phyloP scores from a whole-genome alignment of 1,140 invertebrate genomes.

The Oryctes rhinoceros region DNA sequence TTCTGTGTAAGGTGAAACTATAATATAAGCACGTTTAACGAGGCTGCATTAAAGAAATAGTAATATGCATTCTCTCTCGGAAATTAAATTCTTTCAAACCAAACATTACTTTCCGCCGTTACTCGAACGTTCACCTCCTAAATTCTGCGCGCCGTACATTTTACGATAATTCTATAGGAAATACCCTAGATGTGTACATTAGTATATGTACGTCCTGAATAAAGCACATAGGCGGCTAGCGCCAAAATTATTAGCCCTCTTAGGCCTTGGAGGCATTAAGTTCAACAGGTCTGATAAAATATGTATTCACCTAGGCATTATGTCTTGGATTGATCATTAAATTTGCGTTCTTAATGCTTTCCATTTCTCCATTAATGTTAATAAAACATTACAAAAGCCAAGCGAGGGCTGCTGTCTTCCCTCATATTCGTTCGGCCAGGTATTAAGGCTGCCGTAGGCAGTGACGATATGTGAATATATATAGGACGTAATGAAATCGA shows the following conservation, averaged over 20 bases:
- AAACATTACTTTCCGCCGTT: neutral
- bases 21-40: no score
- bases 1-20: no score
- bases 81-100: no score
- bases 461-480: no score
- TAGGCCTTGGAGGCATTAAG: neutral
- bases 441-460: no score
- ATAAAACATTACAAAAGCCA: slow-evolving; percentile 3
- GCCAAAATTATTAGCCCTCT: slow-evolving; percentile 11
- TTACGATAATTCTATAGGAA: neutral
- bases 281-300: slow-evolving; percentile 22
- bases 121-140: neutral
- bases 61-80: no score
- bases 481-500: no score
- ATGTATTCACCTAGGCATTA: slow-evolving; percentile 2
- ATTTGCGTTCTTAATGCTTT: slow-evolving; percentile 18
- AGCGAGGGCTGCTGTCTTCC: neutral
- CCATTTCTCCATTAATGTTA: slow-evolving; percentile 18
- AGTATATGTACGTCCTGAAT: neutral
- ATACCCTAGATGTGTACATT: neutral
- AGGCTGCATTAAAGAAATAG: no score
- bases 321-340: slow-evolving; percentile 22
- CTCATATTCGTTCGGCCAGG: neutral
- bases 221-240: neutral
- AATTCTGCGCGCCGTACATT: neutral